phyloP scores from a whole-genome alignment of 1,140 invertebrate species.

The Armadillidium nasatum region DNA sequence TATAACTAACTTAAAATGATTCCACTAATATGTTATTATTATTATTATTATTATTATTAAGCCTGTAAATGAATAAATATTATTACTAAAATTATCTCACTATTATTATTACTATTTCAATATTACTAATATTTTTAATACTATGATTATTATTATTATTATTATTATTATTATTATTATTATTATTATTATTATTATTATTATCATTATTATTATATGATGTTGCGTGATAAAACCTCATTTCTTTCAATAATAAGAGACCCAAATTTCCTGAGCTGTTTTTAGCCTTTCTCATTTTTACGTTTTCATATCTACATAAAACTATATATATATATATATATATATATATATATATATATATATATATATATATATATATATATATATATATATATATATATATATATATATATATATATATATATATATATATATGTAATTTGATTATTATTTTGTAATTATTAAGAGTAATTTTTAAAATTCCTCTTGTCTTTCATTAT shows the following conservation, averaged over 20 bases:
- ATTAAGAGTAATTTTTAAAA: too few relatives aligned
- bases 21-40: too few relatives aligned
- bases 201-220: background rate
- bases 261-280: background rate
- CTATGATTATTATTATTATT: background rate
- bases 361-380: constrained; percentile 2
- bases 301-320: background rate
- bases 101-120: background rate
- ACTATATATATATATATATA: constrained; percentile 4
- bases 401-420: too few relatives aligned
- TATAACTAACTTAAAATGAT: too few relatives aligned
- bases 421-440: too few relatives aligned
- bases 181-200: background rate
- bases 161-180: background rate
- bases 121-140: background rate
- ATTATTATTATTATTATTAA: too few relatives aligned
- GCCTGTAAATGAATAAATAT: too few relatives aligned
- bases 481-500: too few relatives aligned
- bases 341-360: background rate
- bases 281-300: background rate
- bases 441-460: too few relatives aligned
- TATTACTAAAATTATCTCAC: background rate
- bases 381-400: background rate
- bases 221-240: background rate
- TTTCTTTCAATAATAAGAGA: constrained; percentile 12